A percentile compares a stretch with the other conserved stretches of the same genome.
phyloP scores from a whole-genome alignment of 2,797 vertebrate genomes.

The Enteromius mattozi region DNA sequence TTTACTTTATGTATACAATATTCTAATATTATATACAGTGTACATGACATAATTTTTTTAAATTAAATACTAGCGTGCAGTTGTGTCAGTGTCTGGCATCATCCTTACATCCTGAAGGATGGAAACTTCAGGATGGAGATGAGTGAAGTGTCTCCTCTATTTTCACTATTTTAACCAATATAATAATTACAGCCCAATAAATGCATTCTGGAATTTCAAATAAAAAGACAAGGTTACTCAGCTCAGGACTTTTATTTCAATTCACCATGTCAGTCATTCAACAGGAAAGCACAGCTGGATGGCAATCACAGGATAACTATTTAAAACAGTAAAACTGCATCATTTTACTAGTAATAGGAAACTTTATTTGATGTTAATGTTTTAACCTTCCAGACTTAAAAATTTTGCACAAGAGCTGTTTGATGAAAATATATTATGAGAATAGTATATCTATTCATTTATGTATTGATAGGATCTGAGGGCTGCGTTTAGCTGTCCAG shows the following conservation, averaged over 20 bases:
- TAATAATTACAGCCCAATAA: not conserved
- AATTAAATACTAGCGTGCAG: not conserved
- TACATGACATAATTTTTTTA: too few relatives aligned
- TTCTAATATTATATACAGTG: too few relatives aligned
- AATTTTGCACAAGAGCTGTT: not conserved
- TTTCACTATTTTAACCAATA: not conserved
- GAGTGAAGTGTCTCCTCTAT: too few relatives aligned
- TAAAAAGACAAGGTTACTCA: not conserved
- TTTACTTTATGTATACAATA: not conserved
- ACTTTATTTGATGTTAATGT: not conserved
- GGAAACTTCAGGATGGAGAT: too few relatives aligned
- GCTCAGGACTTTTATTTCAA: slow-evolving; percentile 66
- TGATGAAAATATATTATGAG: not conserved
- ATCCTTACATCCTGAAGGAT: too few relatives aligned
- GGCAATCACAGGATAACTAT: not conserved
- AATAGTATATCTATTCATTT: not conserved
- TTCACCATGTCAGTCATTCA: not conserved
- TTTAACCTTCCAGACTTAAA: not conserved
- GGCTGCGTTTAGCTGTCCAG: slow-evolving; percentile 68
- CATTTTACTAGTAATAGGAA: not conserved
- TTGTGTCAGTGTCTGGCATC: not conserved
- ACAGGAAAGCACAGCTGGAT: not conserved
- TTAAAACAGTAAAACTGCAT: too few relatives aligned
- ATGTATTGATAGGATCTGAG: not conserved
- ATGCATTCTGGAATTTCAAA: not conserved